A percentile compares a stretch with the other conserved stretches of the same genome.
Evolutionary conservation across 2,113 vertebrate genomes (phyloP).

Genomic region (Thalassoma bifasciatum): DNA sequence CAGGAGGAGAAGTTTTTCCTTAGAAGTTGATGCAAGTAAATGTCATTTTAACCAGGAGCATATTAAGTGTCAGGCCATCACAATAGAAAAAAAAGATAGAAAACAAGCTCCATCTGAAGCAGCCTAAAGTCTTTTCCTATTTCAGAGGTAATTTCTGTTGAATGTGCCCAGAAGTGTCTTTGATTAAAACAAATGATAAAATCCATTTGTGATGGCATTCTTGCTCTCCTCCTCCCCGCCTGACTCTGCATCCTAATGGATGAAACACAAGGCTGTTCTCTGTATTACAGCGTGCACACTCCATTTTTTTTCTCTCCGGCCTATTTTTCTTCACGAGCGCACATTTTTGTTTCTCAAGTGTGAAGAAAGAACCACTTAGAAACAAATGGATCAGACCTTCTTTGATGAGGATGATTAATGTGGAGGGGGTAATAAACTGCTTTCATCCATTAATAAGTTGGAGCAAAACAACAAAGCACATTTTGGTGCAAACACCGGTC

Average conservation of each 20-base stretch:
- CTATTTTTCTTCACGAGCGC: slow-evolving; percentile 12
- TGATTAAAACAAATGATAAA: slow-evolving; percentile 70
- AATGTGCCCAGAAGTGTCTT: slow-evolving; percentile 46
- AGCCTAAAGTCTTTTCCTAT: slow-evolving; percentile 14
- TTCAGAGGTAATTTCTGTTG: slow-evolving; percentile 29
- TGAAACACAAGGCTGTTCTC: slow-evolving; percentile 13
- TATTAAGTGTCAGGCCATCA: background rate
- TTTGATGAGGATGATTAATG: slow-evolving; percentile 37
- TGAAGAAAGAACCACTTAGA: slow-evolving; percentile 27
- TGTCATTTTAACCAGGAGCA: background rate
- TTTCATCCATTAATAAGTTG: slow-evolving; percentile 44
- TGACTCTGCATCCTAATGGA: slow-evolving; percentile 45
- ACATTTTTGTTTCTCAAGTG: background rate
- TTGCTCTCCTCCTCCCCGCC: slow-evolving; percentile 6
- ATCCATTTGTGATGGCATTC: slow-evolving; percentile 45
- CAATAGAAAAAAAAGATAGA: background rate
- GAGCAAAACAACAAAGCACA: slow-evolving; percentile 28
- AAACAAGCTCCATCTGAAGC: slow-evolving; percentile 4
- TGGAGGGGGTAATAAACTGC: slow-evolving; percentile 1
- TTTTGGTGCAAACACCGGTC: background rate
- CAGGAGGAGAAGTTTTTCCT: background rate
- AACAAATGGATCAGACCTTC: slow-evolving; percentile 52
- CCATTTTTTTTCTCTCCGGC: slow-evolving; percentile 34
- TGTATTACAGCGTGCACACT: slow-evolving; percentile 5
- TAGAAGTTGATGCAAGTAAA: background rate